Conservation (phyloP, 2,888 invertebrate genomes). For the Meta bourneti region DNA sequence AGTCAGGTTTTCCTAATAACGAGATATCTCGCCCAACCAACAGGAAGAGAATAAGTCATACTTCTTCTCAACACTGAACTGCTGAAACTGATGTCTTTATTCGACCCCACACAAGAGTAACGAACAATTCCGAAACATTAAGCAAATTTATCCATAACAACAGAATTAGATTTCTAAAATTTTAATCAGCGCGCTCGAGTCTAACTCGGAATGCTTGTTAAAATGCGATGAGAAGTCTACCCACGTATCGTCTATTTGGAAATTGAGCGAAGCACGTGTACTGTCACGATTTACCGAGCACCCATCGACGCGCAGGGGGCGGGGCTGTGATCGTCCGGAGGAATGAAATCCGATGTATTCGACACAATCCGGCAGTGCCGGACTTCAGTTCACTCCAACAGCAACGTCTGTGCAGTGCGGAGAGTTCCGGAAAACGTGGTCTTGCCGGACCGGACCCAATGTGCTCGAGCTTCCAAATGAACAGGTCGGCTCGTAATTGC, state of each 20-base stretch:
- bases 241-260: background rate
- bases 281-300: conserved; percentile 35
- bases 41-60: too few species aligned
- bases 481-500: background rate
- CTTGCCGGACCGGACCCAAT: background rate
- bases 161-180: too few species aligned
- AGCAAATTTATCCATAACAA: too few species aligned
- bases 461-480: background rate
- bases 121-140: too few species aligned
- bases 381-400: conserved; percentile 21
- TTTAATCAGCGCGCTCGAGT: too few species aligned
- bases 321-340: conserved; percentile 17
- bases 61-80: too few species aligned
- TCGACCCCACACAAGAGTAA: too few species aligned
- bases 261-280: conserved; percentile 37
- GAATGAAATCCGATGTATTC: conserved; percentile 49
- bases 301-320: conserved; percentile 30
- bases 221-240: background rate
- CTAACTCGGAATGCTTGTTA: background rate
- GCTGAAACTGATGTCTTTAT: too few species aligned
- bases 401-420: conserved; percentile 1
- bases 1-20: too few species aligned
- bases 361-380: conserved; percentile 48
- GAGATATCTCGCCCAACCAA: too few species aligned
- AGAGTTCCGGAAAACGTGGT: conserved; percentile 36